These are phyloP conservation scores for Aromia moschata DNA, from an alignment of 2,888 invertebrate species.

Conservation along the genomic window DNA sequence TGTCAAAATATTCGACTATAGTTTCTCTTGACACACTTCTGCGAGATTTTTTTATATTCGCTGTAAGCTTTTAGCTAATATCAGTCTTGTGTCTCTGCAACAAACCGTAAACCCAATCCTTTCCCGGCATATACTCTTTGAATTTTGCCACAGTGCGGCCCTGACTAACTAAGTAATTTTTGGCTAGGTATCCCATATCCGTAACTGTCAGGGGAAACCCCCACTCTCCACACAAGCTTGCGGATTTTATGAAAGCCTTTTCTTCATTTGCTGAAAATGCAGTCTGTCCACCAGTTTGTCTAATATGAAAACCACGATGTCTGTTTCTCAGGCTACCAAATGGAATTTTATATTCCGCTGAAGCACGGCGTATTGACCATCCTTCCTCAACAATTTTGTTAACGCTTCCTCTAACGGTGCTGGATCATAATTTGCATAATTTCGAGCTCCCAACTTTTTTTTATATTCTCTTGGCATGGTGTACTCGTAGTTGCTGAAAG, in stretches of 20 bases:
- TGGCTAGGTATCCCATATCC: slow-evolving; percentile 17
- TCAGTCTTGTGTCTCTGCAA: slow-evolving; percentile 9
- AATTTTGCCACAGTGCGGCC: slow-evolving; percentile 23
- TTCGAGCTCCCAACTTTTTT: slow-evolving; percentile 5
- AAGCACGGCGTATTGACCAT: slow-evolving; percentile 25
- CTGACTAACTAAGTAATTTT: slow-evolving; percentile 31
- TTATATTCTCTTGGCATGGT: slow-evolving; percentile 12
- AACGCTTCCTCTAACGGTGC: slow-evolving; percentile 18
- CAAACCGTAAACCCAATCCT: slow-evolving; percentile 28
- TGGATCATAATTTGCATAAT: slow-evolving; percentile 9
- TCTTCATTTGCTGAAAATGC: slow-evolving; percentile 18
- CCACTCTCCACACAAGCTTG: slow-evolving; percentile 9
- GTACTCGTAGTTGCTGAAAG: not conserved
- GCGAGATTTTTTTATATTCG: slow-evolving; percentile 24
- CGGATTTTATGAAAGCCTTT: slow-evolving; percentile 10
- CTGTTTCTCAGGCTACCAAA: slow-evolving; percentile 19
- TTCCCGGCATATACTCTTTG: slow-evolving; percentile 30
- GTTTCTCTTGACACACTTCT: slow-evolving; percentile 31
- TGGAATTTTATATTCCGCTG: slow-evolving; percentile 29
- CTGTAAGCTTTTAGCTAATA: slow-evolving; percentile 1
- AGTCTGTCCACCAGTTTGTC: slow-evolving; percentile 10
- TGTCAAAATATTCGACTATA: slow-evolving; percentile 35
- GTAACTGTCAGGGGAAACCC: slow-evolving; percentile 8
- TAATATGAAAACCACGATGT: slow-evolving; percentile 5
- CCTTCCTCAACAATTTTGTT: slow-evolving; percentile 11